Evolutionary conservation across 2,797 vertebrate genomes (phyloP), one percentile per base, ranked within the genome.

Genomic region (Hirundo rustica): DNA sequence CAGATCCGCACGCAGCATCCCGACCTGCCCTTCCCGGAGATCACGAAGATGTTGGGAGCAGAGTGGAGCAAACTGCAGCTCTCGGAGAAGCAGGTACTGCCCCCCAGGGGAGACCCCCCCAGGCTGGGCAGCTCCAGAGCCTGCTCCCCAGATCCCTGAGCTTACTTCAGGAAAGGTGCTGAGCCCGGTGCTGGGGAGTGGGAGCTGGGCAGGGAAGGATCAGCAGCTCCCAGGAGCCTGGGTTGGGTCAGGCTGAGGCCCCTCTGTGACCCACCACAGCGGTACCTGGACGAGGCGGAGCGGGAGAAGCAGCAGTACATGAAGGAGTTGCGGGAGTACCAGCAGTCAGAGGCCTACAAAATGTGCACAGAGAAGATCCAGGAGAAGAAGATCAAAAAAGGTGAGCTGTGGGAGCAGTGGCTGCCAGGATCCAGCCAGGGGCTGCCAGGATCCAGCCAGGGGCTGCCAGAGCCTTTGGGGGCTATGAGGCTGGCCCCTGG

Each of bases 261-360:
- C 25, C 23, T 58, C 32, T 84, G 61, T 92, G 70, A 11, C 61
- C n/a, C 7, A 1, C 27, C 12, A 5, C 90, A 99, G 99, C 98
- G 99, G 60, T 99, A 99, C 95, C 97, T 99, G 92, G 99, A 99
- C 0, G 99, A 99, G 92, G 99, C 99, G 0, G 99, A 99, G 87
- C 97, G 99, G 48, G 99, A 99, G 94, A 99, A 99, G 93, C 98
- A 99, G 98, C 99, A 99, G 96, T 99, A 99, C 72, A 99, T 99
- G 75, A 98, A 98, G 94, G 99, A 99, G 72, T 97, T 99, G 77
- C 97, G 98, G 71, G 99, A 99, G 4, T 99, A 99, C 95, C 99
- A 99, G 97, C 99, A 99, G 97, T 99, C 99, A 0, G 99, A 99
- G 93, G 99, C 99, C 36, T 99, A 98, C 96, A 99, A 99, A 96